phyloP scores from a whole-genome alignment of 1,140 invertebrate genomes.

The Macrosteles quadrilineatus region DNA sequence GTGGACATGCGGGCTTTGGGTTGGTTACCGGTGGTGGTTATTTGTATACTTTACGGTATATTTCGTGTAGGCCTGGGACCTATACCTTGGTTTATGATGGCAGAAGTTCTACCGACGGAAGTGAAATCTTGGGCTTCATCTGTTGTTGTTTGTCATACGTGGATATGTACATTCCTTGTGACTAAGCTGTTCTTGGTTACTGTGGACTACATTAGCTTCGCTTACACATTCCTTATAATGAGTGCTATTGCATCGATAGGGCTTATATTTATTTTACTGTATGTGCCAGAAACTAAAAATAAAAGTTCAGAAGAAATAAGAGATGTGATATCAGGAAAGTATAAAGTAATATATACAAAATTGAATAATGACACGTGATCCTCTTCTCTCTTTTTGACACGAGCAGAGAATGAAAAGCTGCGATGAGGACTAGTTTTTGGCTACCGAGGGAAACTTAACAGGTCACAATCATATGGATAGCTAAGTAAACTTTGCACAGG shows the following conservation, averaged over 20 bases:
- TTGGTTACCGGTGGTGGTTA: slow-evolving; percentile 51
- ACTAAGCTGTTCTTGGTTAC: slow-evolving; percentile 53
- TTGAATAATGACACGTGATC: too few species aligned
- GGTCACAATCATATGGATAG: too few species aligned
- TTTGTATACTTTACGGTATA: slow-evolving; percentile 54
- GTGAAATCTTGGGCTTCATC: slow-evolving; percentile 61
- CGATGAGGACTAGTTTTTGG: too few species aligned
- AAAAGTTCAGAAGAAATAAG: slow-evolving; percentile 82
- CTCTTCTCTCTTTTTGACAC: too few species aligned
- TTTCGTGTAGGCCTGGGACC: slow-evolving; percentile 65
- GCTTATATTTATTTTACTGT: slow-evolving; percentile 68
- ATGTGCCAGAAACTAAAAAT: slow-evolving; percentile 90
- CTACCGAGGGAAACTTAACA: too few species aligned
- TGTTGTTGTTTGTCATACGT: slow-evolving; percentile 53
- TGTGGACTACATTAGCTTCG: slow-evolving; percentile 60
- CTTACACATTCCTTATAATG: slow-evolving; percentile 81
- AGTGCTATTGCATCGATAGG: slow-evolving; percentile 69
- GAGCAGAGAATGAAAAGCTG: too few species aligned
- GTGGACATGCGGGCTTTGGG: slow-evolving; percentile 40
- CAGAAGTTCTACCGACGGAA: slow-evolving; percentile 65
- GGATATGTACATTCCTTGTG: slow-evolving; percentile 56
- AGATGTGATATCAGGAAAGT: slow-evolving; percentile 20
- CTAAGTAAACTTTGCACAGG: too few species aligned
- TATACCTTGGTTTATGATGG: slow-evolving; percentile 71
- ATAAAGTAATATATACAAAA: neutral